A percentile compares a stretch with the other conserved stretches of the same genome.
These are phyloP conservation scores for Lophochroa leadbeateri DNA, from an alignment of 2,113 vertebrate genomes.

Conservation along the genomic window DNA sequence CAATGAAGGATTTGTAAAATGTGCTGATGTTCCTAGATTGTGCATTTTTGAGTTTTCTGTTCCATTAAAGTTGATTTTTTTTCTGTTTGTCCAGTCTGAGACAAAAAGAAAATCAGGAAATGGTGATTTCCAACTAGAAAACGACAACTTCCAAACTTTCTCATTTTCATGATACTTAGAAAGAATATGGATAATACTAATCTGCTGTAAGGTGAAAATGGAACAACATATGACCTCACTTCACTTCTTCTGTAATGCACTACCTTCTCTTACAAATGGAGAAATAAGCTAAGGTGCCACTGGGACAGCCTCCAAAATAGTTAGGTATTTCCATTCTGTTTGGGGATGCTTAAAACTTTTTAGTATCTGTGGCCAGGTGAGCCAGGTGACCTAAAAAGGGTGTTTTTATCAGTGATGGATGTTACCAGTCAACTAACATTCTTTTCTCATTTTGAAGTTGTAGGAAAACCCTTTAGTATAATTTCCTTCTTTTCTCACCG, in stretches of 20 bases:
- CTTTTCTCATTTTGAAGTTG: slow-evolving; percentile 73
- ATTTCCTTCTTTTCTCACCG: slow-evolving; percentile 91
- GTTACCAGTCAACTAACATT: neutral
- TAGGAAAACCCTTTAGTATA: slow-evolving; percentile 92
- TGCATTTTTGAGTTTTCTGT: neutral
- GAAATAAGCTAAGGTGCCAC: neutral
- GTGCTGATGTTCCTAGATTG: neutral
- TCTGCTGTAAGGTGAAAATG: neutral
- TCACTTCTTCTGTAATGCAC: neutral
- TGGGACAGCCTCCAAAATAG: neutral
- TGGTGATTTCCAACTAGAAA: neutral
- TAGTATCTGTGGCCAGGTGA: neutral
- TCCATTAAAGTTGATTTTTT: neutral
- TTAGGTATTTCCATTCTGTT: neutral
- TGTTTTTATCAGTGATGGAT: neutral
- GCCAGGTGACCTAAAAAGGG: neutral
- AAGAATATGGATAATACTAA: neutral
- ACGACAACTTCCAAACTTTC: neutral
- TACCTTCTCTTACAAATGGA: neutral
- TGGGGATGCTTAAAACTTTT: neutral
- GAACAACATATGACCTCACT: neutral
- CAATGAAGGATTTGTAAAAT: neutral
- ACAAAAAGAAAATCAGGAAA: neutral
- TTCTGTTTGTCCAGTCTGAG: neutral
- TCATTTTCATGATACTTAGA: neutral